phyloP scores from a whole-genome alignment of 2,888 invertebrate genomes.

The Lumbricus terrestris region DNA sequence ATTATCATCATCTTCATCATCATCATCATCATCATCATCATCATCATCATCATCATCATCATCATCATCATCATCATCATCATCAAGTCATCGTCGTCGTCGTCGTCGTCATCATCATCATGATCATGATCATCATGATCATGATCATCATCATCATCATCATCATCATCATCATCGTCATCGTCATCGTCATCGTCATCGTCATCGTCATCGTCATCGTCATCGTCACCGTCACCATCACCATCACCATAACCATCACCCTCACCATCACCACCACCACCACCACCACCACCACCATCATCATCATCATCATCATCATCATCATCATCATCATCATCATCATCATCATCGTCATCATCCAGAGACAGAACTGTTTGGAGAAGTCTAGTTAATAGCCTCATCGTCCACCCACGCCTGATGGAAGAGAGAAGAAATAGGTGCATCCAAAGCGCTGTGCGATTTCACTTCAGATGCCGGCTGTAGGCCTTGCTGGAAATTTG shows the following conservation, averaged over 20 bases:
- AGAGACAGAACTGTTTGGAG: too few species aligned
- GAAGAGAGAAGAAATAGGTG: too few species aligned
- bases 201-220: background rate
- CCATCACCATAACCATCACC: too few species aligned
- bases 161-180: constrained; percentile 9
- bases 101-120: background rate
- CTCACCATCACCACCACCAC: too few species aligned
- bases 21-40: constrained; percentile 19
- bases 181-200: constrained; percentile 6
- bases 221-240: too few species aligned
- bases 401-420: too few species aligned
- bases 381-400: too few species aligned
- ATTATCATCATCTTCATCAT: background rate
- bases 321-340: constrained; percentile 10
- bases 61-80: too few species aligned
- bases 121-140: background rate
- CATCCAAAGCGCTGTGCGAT: too few species aligned
- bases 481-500: background rate
- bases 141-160: constrained; percentile 18
- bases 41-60: constrained; percentile 13
- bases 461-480: too few species aligned
- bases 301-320: constrained; percentile 18
- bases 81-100: too few species aligned
- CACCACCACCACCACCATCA: too few species aligned
- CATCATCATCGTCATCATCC: constrained; percentile 6